These are phyloP conservation scores for Euplexia lucipara DNA, from an alignment of 2,888 invertebrate species.

Conservation along the genomic window DNA sequence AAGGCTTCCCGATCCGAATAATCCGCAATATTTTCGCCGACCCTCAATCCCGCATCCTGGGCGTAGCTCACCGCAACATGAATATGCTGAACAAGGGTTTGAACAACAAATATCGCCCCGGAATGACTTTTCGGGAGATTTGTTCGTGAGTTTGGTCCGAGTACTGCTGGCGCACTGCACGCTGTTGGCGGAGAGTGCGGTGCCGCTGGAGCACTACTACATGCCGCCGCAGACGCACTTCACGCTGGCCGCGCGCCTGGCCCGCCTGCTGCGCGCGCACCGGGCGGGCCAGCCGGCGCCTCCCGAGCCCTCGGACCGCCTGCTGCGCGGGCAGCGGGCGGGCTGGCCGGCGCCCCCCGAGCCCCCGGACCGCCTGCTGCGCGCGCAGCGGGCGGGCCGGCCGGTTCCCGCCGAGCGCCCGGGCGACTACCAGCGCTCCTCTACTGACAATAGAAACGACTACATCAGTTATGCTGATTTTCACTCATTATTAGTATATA, in stretches of 20 bases:
- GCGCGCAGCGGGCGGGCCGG: neutral
- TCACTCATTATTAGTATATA: neutral
- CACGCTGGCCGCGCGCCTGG: neutral
- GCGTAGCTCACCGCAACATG: too few species aligned
- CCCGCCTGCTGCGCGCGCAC: slow-evolving; percentile 5
- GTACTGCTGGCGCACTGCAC: neutral
- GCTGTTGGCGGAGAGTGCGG: neutral
- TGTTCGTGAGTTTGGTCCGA: neutral
- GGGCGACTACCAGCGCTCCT: slow-evolving; percentile 11
- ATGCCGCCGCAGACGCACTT: too few species aligned
- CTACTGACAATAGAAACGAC: neutral
- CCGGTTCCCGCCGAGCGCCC: neutral
- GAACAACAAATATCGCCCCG: neutral
- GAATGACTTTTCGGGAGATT: neutral
- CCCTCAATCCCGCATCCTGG: neutral
- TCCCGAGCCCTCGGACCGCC: neutral
- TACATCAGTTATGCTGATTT: neutral
- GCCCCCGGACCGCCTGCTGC: neutral
- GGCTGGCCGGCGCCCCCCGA: too few species aligned
- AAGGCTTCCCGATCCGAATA: neutral
- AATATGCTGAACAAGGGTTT: neutral
- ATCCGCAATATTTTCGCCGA: neutral
- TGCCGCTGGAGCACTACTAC: too few species aligned
- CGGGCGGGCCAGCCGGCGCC: too few species aligned
- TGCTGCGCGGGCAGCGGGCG: neutral